Evolutionary conservation across 92 coral and sea anemone genomes (phyloP), one percentile per base, ranked within the genome.

Genomic region (Epizoanthus rinbou): DNA sequence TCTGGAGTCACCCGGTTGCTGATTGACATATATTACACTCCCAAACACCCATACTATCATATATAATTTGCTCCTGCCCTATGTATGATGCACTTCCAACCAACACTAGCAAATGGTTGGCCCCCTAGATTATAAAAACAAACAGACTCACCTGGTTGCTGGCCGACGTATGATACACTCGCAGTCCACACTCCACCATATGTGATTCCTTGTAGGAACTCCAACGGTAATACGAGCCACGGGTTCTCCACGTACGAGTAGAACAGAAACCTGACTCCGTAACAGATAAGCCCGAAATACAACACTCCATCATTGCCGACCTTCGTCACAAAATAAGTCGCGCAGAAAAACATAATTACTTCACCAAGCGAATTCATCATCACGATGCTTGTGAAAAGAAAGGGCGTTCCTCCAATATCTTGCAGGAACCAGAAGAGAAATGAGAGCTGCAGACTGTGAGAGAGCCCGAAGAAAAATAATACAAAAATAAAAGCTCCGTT

Each of bases 121-220:
- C 6, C 43, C 43, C 43, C 6, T 37, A 37, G 43, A 37, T 37
- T 37, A 37, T 6, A 28, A 37, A 37, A 37, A 37, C 14, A 50
- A 41, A 67, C 10, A 6, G 15, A 25, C 84, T 81, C 65, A 93
- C 98, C 98, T 87, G 98, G 94, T n/a, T 86, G 90, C 7, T 94
- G 86, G 0, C 91, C 90, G 16, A 93, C 91, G 63, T 93, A 93
- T 0, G 98, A 90, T 8, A 93, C 98, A 63, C 98, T 91, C 1
- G 98, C 95, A 1, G 98, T 93, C 98, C 98, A 93, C 59, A 93
- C 98, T 8, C 94, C 86, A 14, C 98, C 98, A 74, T 93, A 91
- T 1, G 98, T 93, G 37, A 91, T 84, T 1, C 98, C 98, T 81
- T 93, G 98, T 50, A 93, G 79, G 50, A 74, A 82, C 81, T 93